Evolutionary conservation across 2,797 vertebrate species (phyloP).

Genomic region (Distichodus sexfasciatus): DNA sequence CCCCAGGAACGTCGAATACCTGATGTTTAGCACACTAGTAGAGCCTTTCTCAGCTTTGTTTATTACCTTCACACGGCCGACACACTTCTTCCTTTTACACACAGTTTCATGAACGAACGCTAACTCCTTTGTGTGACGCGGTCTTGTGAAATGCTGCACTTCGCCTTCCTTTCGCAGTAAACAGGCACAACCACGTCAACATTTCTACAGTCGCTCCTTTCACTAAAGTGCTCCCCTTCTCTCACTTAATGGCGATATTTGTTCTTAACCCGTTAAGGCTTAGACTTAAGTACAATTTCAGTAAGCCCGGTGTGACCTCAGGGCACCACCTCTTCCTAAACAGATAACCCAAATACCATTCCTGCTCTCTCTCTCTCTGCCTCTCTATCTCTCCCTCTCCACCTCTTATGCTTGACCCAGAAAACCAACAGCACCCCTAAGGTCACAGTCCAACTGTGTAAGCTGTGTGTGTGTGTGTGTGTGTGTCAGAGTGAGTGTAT

Average conservation of each 20-base stretch:
- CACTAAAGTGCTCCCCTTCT: conserved; percentile 25
- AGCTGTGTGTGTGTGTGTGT: conserved; percentile 38
- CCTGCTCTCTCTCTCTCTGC: not conserved
- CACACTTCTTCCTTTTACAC: conserved; percentile 69
- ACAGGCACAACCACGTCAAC: too few relatives aligned
- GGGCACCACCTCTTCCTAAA: conserved; percentile 50
- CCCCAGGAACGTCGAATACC: conserved; percentile 36
- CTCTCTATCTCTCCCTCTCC: conserved; percentile 24
- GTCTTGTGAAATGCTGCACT: too few relatives aligned
- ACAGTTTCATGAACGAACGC: conserved; percentile 53
- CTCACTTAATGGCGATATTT: conserved; percentile 32
- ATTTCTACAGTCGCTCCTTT: too few relatives aligned
- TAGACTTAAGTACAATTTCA: conserved; percentile 56
- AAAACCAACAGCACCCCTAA: conserved; percentile 50
- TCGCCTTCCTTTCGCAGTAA: too few relatives aligned
- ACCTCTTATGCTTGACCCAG: conserved; percentile 42
- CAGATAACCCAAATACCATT: conserved; percentile 52
- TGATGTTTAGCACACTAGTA: conserved; percentile 55
- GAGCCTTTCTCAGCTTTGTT: too few relatives aligned
- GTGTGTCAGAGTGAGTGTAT: conserved; percentile 40
- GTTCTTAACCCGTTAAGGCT: conserved; percentile 42
- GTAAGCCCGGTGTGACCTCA: conserved; percentile 57
- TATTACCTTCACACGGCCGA: too few relatives aligned
- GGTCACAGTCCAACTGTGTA: conserved; percentile 54
- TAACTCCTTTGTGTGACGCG: too few relatives aligned